Evolutionary conservation across 2,113 vertebrate genomes (phyloP).

Genomic region (Pterocles orientalis): DNA sequence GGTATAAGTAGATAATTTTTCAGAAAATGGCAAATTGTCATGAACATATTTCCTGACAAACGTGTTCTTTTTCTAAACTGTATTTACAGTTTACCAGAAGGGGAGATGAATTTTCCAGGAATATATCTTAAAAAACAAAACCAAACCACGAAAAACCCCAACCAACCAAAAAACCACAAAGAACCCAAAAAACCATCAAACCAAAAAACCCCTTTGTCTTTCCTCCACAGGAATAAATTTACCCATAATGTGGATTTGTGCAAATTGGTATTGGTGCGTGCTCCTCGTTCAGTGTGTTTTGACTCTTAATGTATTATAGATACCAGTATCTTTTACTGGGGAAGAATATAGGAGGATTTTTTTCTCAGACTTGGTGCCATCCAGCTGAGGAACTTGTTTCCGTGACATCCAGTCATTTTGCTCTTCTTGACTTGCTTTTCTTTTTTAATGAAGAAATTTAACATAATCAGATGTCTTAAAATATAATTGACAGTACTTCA

Average conservation of each 20-base stretch:
- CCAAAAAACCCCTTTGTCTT: neutral
- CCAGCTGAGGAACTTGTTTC: neutral
- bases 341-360: neutral
- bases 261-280: neutral
- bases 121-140: neutral
- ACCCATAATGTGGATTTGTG: neutral
- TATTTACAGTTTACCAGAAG: neutral
- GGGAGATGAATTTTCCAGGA: neutral
- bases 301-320: neutral
- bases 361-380: neutral
- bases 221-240: neutral
- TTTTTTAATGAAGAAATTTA: slow-evolving; percentile 11
- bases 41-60: neutral
- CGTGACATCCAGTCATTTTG: neutral
- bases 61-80: neutral
- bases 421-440: neutral
- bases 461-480: slow-evolving; percentile 31
- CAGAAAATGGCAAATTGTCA: neutral
- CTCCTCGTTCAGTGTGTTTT: neutral
- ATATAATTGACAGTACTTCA: neutral
- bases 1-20: neutral
- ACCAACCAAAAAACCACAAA: too few relatives aligned
- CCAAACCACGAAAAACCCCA: neutral
- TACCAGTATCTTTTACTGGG: neutral
- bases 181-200: too few relatives aligned